These are phyloP conservation scores for Grammomys surdaster DNA, from an alignment of 2,113 vertebrate species.

Conservation along the genomic window DNA sequence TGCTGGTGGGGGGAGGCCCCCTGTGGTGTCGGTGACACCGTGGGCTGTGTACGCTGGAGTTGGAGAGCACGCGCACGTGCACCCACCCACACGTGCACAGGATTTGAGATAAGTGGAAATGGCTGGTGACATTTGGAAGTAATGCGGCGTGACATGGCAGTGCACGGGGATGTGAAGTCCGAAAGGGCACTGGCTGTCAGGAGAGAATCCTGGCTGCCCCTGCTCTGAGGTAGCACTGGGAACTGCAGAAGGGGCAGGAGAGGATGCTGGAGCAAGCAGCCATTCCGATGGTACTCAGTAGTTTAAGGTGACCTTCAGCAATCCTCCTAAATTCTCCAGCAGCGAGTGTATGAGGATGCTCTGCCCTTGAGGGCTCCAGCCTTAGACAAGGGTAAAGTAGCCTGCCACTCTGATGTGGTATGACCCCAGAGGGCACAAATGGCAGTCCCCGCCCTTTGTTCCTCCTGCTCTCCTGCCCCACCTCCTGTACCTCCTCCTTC, in stretches of 20 bases:
- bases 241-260: not conserved
- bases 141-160: not conserved
- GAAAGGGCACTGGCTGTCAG: slow-evolving; percentile 39
- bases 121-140: slow-evolving; percentile 21
- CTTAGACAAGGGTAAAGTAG: not conserved
- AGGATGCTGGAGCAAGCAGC: not conserved
- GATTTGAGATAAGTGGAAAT: not conserved
- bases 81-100: accelerated
- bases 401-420: not conserved
- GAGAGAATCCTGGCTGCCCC: not conserved
- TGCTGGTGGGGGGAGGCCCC: not conserved
- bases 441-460: not conserved
- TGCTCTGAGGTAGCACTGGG: not conserved
- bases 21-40: slow-evolving; percentile 39
- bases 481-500: not conserved
- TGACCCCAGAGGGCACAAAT: not conserved
- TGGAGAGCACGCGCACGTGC: accelerated
- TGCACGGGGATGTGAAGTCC: not conserved
- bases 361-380: not conserved
- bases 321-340: not conserved
- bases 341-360: not conserved
- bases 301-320: not conserved
- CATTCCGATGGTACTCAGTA: not conserved
- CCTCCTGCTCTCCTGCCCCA: not conserved
- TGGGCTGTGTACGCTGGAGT: not conserved